phyloP scores from a whole-genome alignment of 2,113 vertebrate genomes.

The Hepsetus odoe region DNA sequence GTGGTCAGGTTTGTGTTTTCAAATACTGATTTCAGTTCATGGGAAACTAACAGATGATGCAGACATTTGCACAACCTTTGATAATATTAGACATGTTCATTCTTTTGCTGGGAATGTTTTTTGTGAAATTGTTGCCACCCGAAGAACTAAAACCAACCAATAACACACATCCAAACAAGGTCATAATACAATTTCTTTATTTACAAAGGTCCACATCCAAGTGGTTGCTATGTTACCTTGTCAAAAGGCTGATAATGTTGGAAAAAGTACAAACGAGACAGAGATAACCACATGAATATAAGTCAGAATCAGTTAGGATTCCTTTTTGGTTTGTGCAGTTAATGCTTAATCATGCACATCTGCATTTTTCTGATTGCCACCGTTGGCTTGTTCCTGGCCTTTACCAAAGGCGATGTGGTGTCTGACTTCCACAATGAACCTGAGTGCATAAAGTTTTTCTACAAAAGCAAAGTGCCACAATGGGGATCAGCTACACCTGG shows the following conservation, averaged over 20 bases:
- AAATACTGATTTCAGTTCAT: not conserved
- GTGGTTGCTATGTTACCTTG: not conserved
- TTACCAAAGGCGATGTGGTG: slow-evolving; percentile 44
- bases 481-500: slow-evolving; percentile 56
- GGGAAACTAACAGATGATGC: slow-evolving; percentile 35
- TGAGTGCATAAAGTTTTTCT: slow-evolving; percentile 72
- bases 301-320: not conserved
- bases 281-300: slow-evolving; percentile 8
- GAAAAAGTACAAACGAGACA: not conserved
- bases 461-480: slow-evolving; percentile 66
- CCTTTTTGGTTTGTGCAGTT: not conserved
- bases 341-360: slow-evolving; percentile 17
- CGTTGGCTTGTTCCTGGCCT: not conserved
- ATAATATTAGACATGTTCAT: not conserved
- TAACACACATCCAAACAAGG: not conserved
- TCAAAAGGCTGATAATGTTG: slow-evolving; percentile 19
- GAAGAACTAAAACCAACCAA: not conserved
- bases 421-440: slow-evolving; percentile 60
- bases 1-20: not conserved
- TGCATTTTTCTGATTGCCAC: slow-evolving; percentile 23
- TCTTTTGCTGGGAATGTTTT: not conserved
- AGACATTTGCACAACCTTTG: slow-evolving; percentile 4
- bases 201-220: not conserved
- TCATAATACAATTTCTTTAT: not conserved
- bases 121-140: not conserved